phyloP scores from a whole-genome alignment of 2,888 invertebrate species.

The Geophilus truncorum region DNA sequence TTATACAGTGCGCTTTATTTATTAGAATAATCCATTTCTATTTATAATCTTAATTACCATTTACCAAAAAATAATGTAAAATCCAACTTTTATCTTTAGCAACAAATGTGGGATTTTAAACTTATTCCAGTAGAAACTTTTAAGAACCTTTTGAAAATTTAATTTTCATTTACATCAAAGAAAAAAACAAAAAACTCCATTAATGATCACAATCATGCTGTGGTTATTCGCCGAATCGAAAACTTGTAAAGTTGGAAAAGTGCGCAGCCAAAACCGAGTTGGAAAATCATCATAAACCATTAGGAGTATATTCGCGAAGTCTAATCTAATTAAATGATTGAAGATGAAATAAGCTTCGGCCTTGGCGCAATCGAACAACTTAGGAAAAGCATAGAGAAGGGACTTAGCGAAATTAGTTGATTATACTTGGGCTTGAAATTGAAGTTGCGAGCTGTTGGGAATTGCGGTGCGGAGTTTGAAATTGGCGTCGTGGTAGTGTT shows the following conservation, averaged over 20 bases:
- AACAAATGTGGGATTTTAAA: too few species aligned
- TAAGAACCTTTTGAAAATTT: too few species aligned
- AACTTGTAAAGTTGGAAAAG: not conserved
- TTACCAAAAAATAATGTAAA: too few species aligned
- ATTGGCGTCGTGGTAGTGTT: slow-evolving; percentile 14
- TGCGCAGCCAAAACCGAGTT: not conserved
- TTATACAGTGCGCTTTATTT: too few species aligned
- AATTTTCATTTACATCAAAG: too few species aligned
- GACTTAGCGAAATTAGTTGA: not conserved
- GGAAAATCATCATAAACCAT: not conserved
- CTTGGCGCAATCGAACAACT: not conserved
- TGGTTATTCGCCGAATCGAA: too few species aligned
- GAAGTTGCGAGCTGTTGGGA: slow-evolving; percentile 14
- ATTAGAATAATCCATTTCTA: too few species aligned
- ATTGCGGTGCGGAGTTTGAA: not conserved
- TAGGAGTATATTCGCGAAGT: not conserved
- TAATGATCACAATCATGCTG: too few species aligned
- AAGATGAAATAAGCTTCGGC: not conserved
- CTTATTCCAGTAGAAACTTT: too few species aligned
- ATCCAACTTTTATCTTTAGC: too few species aligned
- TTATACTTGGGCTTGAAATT: not conserved
- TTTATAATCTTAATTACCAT: too few species aligned
- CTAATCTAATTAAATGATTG: not conserved
- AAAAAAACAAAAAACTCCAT: too few species aligned
- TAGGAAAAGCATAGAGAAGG: not conserved